These are phyloP conservation scores for Cyanoderma ruficeps DNA, from an alignment of 2,113 vertebrate species.

Conservation along the genomic window DNA sequence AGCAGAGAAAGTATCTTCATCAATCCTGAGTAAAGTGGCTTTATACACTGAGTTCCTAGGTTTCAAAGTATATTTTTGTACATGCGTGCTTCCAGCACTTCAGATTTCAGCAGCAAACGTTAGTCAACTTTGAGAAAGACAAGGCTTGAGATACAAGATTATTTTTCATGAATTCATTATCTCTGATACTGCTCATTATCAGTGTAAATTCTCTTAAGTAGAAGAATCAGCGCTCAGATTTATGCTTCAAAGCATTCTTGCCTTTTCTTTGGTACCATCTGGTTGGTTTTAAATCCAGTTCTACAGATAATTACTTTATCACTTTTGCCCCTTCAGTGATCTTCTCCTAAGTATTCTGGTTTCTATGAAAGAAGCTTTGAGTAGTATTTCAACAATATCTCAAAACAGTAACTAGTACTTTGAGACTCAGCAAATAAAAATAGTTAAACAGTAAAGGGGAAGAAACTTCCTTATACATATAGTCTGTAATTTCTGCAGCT, in stretches of 20 bases:
- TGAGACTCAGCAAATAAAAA: background rate
- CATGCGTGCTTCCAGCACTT: background rate
- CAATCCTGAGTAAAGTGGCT: background rate
- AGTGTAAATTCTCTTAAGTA: background rate
- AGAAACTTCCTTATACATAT: background rate
- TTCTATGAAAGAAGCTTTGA: background rate
- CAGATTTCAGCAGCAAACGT: background rate
- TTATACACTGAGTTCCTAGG: background rate
- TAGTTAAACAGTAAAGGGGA: background rate
- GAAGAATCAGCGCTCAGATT: background rate
- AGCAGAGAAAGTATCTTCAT: background rate
- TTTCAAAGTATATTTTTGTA: background rate
- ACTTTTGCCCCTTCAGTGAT: background rate
- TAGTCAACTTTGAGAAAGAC: background rate
- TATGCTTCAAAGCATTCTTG: background rate
- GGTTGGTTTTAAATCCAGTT: background rate
- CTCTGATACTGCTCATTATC: background rate
- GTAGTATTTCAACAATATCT: background rate
- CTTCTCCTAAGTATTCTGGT: background rate
- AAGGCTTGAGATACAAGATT: background rate
- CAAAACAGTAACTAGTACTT: background rate
- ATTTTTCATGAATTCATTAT: constrained; percentile 9
- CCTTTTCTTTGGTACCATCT: background rate
- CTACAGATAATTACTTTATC: background rate
- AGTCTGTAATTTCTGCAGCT: background rate